phyloP scores from a whole-genome alignment of 2,113 vertebrate genomes.

The Misgurnus anguillicaudatus region DNA sequence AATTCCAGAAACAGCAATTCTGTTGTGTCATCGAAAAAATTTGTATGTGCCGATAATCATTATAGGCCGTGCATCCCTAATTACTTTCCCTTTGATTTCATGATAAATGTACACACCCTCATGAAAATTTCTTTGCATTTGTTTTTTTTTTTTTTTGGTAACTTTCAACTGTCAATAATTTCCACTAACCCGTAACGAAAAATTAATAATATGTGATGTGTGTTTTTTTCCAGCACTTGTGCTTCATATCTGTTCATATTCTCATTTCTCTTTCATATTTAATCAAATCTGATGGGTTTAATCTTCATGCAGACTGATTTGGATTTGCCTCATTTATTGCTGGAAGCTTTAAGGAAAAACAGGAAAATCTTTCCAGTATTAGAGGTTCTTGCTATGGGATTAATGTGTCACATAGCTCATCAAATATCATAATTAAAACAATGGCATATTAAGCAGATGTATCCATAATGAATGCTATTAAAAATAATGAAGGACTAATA shows the following conservation, averaged over 20 bases:
- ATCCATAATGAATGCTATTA: background rate
- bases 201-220: background rate
- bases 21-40: too few species aligned
- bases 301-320: slow-evolving; percentile 30
- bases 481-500: background rate
- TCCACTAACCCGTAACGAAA: background rate
- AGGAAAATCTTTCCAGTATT: slow-evolving; percentile 39
- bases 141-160: too few species aligned
- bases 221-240: background rate
- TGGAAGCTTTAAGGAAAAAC: slow-evolving; percentile 19
- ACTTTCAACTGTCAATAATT: too few species aligned
- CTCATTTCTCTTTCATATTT: slow-evolving; percentile 26
- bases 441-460: background rate
- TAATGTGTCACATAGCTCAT: slow-evolving; percentile 11
- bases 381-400: slow-evolving; percentile 2
- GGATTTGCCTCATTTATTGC: slow-evolving; percentile 18
- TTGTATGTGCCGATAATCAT: too few species aligned
- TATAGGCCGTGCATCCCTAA: too few species aligned
- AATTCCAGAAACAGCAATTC: too few species aligned
- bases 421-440: slow-evolving; percentile 14
- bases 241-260: slow-evolving; percentile 10
- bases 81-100: too few species aligned
- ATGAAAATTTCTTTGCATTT: too few species aligned
- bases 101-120: too few species aligned
- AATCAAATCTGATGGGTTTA: slow-evolving; percentile 46